Conservation (phyloP, 2,797 vertebrate species). For the Tragelaphus oryx region DNA sequence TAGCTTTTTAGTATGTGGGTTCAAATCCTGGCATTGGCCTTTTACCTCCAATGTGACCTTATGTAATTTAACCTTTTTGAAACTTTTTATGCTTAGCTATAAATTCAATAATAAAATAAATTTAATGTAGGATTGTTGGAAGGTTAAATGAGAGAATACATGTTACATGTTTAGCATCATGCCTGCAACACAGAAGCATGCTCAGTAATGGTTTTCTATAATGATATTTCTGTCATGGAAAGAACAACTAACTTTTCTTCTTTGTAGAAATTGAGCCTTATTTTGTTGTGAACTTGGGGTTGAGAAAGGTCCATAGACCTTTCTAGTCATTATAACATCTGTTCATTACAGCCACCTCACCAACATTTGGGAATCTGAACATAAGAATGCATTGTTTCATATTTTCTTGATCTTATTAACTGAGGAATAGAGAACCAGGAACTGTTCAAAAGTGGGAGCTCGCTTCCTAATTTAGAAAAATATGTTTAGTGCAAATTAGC, state of each 20-base stretch:
- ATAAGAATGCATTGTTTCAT: background rate
- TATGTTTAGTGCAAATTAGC: background rate
- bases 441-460: background rate
- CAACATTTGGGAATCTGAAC: background rate
- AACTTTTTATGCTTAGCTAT: background rate
- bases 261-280: background rate
- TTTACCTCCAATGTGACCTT: background rate
- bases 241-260: background rate
- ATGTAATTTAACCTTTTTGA: background rate
- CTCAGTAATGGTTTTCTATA: background rate
- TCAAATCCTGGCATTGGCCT: background rate
- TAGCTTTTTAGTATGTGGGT: background rate
- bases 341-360: background rate
- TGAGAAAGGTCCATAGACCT: background rate
- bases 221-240: background rate
- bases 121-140: background rate
- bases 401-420: background rate
- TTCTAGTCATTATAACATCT: background rate
- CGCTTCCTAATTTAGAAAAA: background rate
- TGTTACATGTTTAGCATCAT: background rate
- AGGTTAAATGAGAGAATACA: background rate
- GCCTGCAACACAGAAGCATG: background rate
- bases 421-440: background rate
- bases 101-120: background rate
- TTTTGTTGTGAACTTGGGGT: background rate